Percentiles rank a stretch among this genome's conserved stretches.
phyloP scores from a whole-genome alignment of 1,140 invertebrate genomes.

The Apis florea region DNA sequence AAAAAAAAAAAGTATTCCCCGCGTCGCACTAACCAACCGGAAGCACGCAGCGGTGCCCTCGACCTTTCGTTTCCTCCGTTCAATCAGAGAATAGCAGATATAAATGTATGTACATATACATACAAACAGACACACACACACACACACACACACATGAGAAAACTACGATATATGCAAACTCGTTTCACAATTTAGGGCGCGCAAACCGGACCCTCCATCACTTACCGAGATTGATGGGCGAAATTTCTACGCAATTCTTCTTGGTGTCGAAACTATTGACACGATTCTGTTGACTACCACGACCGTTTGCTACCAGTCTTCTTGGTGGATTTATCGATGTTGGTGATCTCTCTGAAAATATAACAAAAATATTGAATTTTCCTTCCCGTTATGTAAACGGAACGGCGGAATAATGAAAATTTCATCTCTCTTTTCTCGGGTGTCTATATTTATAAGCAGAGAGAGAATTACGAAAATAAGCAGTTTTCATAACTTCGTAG shows the following conservation, averaged over 20 bases:
- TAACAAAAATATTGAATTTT: neutral
- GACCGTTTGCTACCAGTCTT: constrained; percentile 72
- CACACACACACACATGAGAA: neutral
- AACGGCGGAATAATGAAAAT: neutral
- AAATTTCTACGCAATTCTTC: constrained; percentile 72
- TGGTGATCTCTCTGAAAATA: constrained; percentile 72
- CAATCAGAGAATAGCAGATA: constrained; percentile 34
- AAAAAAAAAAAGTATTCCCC: constrained; percentile 14
- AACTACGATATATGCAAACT: constrained; percentile 19
- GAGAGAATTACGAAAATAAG: constrained; percentile 8
- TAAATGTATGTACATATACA: neutral
- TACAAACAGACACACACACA: too few species aligned
- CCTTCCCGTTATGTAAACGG: too few species aligned
- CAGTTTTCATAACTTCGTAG: neutral
- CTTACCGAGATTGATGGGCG: constrained; percentile 74
- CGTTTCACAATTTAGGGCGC: constrained; percentile 15
- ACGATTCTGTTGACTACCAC: constrained; percentile 68
- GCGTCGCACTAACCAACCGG: constrained; percentile 47
- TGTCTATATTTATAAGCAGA: constrained; percentile 33
- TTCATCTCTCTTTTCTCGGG: neutral
- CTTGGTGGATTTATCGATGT: constrained; percentile 70
- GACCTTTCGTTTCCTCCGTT: constrained; percentile 46
- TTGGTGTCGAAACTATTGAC: constrained; percentile 73
- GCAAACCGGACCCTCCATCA: constrained; percentile 30
- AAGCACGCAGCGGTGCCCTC: constrained; percentile 60